Evolutionary conservation across 2,888 invertebrate genomes (phyloP).

Genomic region (Polydrusus cervinus): DNA sequence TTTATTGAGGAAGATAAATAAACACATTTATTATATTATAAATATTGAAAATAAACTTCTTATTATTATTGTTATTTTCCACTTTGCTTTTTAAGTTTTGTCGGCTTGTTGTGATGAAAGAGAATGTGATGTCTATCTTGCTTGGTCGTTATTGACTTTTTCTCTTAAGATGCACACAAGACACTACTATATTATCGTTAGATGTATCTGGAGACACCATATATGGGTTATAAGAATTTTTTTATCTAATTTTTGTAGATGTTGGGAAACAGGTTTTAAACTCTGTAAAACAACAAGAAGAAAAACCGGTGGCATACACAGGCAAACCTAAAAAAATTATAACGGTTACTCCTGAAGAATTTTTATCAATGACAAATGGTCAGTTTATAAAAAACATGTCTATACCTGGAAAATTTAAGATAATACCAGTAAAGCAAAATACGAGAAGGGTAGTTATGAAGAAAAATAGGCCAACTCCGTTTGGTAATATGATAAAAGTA

Average conservation of each 20-base stretch:
- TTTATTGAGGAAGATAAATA: too few species aligned
- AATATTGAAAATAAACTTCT: too few species aligned
- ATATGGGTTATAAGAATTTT: too few species aligned
- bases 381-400: slow-evolving; percentile 38
- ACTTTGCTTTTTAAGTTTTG: too few species aligned
- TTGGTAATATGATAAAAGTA: slow-evolving; percentile 58
- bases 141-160: too few species aligned
- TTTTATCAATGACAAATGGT: slow-evolving; percentile 66
- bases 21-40: too few species aligned
- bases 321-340: slow-evolving; percentile 71
- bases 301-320: slow-evolving; percentile 55
- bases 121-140: too few species aligned
- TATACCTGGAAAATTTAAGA: slow-evolving; percentile 59
- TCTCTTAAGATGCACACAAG: too few species aligned
- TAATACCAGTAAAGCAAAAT: slow-evolving; percentile 58
- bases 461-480: slow-evolving; percentile 64
- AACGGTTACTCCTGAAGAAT: slow-evolving; percentile 73
- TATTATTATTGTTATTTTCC: too few species aligned
- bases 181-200: too few species aligned
- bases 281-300: slow-evolving; percentile 70
- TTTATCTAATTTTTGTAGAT: slow-evolving; percentile 74
- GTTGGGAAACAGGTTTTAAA: slow-evolving; percentile 86
- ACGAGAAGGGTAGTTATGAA: slow-evolving; percentile 68
- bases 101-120: too few species aligned
- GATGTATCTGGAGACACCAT: too few species aligned